Conservation (phyloP, 2,797 vertebrate genomes). For the Karalla daura region DNA sequence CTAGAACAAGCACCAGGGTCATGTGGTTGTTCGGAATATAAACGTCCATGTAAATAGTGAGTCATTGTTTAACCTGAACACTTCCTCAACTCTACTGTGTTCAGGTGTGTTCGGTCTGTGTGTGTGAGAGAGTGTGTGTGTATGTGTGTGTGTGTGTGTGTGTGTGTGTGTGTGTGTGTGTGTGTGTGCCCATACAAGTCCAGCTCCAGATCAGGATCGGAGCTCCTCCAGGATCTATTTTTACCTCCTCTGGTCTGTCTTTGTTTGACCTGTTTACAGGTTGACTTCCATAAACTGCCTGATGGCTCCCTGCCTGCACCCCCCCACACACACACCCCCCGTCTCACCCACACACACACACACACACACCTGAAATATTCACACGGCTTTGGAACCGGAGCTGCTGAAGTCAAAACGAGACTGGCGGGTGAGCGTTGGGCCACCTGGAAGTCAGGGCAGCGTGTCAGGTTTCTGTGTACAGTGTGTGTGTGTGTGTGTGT, state of each 20-base stretch:
- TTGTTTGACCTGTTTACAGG: constrained; percentile 61
- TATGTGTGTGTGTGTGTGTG: not conserved
- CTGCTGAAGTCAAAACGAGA: constrained; percentile 7
- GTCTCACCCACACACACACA: too few species aligned
- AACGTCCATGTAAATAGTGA: too few species aligned
- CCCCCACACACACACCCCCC: too few species aligned
- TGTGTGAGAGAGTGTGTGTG: not conserved
- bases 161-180: not conserved
- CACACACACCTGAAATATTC: constrained; percentile 60
- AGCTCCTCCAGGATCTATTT: constrained; percentile 48
- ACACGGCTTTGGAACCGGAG: constrained; percentile 67
- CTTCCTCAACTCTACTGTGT: too few species aligned
- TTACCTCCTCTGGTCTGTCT: constrained; percentile 48
- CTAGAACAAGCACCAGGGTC: too few species aligned
- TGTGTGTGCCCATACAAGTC: constrained; percentile 49
- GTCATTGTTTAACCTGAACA: too few species aligned
- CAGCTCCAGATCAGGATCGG: constrained; percentile 22
- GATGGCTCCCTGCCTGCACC: not conserved
- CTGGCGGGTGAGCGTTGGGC: constrained; percentile 11
- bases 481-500: constrained; percentile 32
- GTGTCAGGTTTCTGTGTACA: constrained; percentile 44
- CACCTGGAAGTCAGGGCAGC: constrained; percentile 28
- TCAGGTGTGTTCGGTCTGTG: constrained; percentile 4
- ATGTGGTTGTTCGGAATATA: too few species aligned
- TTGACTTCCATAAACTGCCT: constrained; percentile 45